Base-by-base conservation (phyloP, 2,113 vertebrate species). In the Misgurnus anguillicaudatus region DNA sequence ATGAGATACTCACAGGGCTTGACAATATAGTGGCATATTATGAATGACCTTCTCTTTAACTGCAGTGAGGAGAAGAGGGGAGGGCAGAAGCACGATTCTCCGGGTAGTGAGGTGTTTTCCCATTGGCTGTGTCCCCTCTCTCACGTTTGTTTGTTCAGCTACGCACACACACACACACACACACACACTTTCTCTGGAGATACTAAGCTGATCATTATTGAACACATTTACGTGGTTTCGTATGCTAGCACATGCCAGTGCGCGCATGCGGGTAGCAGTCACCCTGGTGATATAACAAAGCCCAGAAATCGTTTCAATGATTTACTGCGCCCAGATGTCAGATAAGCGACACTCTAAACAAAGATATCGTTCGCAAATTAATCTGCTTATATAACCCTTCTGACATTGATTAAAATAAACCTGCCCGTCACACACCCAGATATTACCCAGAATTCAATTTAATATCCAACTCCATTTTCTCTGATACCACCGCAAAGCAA, bases 11-110 rank as follows among this genome's bases (percentile, higher is more conserved):
- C 62, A 64, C 17, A 75, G 60, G 48, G 60, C 73, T 75, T 75
- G 73, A 75, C 73, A 75, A 75, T 75, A 75, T 64, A 75, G 60
- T 75, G 73, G 60, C 73, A 75, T 75, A 75, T 75, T 75, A 75
- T 75, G 73, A 64, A 75, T 75, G 73, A 75, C 73, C 73, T 75
- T 75, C 73, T 64, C 58, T 75, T 75, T 64, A 75, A 63, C 73
- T 75, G 73, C 73, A 75, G 60, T 75, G 60, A 63, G 60, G 45
- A 75, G 60, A 61, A 13, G 42, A 62, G 41, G 58, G 69, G 42
- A 48, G 47, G 67, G 67, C 47, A 70, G 67, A 24, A 48, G 24
- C 24, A 45, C 14, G 10, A 62, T 47, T 42, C 73, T 17, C 73
- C 1, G 9, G 45, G 31, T 24, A 75, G 6, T 39, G 73, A 51